A percentile compares a stretch with the other conserved stretches of the same genome.
phyloP scores from a whole-genome alignment of 2,888 invertebrate genomes.

The Epinotia ramella region DNA sequence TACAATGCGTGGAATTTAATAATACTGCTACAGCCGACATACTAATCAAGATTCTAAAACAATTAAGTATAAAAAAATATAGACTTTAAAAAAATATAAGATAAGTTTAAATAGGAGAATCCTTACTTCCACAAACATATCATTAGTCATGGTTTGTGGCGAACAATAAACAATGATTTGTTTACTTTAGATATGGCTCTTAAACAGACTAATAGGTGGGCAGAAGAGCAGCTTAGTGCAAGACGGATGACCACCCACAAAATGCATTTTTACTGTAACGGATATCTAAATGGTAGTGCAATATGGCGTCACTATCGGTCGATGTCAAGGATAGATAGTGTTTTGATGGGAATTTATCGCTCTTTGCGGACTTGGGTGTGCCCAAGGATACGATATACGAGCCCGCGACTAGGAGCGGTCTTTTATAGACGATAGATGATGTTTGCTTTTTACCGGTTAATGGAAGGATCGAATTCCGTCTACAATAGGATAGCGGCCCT shows the following conservation, averaged over 20 bases:
- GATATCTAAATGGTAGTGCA: slow-evolving; percentile 80
- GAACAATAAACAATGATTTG: slow-evolving; percentile 42
- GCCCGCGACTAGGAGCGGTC: slow-evolving; percentile 72
- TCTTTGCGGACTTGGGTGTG: slow-evolving; percentile 65
- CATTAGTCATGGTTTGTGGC: slow-evolving; percentile 38
- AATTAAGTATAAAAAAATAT: slow-evolving; percentile 1
- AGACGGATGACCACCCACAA: slow-evolving; percentile 73
- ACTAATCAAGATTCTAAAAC: not conserved
- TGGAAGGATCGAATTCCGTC: slow-evolving; percentile 68
- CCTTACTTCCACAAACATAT: slow-evolving; percentile 22
- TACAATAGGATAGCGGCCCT: slow-evolving; percentile 51
- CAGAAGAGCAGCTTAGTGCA: slow-evolving; percentile 55
- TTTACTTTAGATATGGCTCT: slow-evolving; percentile 42
- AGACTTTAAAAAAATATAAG: not conserved
- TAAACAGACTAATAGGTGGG: slow-evolving; percentile 33
- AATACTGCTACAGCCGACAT: not conserved
- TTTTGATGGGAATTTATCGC: slow-evolving; percentile 79
- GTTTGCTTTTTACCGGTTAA: slow-evolving; percentile 73
- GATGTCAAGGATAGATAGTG: slow-evolving; percentile 78
- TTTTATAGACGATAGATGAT: slow-evolving; percentile 61
- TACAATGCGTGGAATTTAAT: not conserved
- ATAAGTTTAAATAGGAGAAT: slow-evolving; percentile 1
- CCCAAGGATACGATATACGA: slow-evolving; percentile 74
- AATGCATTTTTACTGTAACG: slow-evolving; percentile 79
- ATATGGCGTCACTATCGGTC: slow-evolving; percentile 73